These are phyloP conservation scores for Scaptodrosophila latifasciaeformis DNA, from an alignment of 2,888 invertebrate genomes.

Conservation along the genomic window DNA sequence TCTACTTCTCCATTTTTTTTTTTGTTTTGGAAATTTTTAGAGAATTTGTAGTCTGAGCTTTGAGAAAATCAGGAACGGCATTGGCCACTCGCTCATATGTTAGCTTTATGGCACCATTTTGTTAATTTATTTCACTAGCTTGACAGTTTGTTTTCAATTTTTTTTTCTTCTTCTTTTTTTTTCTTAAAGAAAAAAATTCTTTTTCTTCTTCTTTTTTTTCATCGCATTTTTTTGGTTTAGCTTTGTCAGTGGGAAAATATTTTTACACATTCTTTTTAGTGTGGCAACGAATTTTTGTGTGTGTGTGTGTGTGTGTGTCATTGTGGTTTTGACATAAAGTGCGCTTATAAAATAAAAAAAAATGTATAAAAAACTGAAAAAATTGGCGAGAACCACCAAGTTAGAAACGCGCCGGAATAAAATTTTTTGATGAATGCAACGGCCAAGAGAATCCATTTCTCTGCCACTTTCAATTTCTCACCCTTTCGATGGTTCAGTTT, in stretches of 20 bases:
- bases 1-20: background rate
- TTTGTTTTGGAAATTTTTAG: constrained; percentile 15
- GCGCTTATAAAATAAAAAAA: constrained; percentile 66
- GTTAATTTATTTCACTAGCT: constrained; percentile 66
- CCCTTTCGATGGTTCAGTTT: too few species aligned
- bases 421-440: constrained; percentile 62
- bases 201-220: constrained; percentile 12
- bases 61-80: constrained; percentile 45
- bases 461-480: too few species aligned
- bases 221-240: constrained; percentile 18
- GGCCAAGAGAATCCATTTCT: constrained; percentile 8
- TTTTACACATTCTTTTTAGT: constrained; percentile 45
- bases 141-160: constrained; percentile 56
- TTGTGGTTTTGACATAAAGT: constrained; percentile 67
- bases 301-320: constrained; percentile 25
- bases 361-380: too few species aligned
- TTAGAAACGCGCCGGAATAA: constrained; percentile 55
- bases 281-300: constrained; percentile 27
- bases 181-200: background rate
- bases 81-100: constrained; percentile 49
- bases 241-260: constrained; percentile 25
- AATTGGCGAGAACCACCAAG: constrained; percentile 57
- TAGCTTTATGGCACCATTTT: constrained; percentile 63
- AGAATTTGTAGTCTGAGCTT: constrained; percentile 14
- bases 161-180: constrained; percentile 12